Percentiles rank a stretch among this genome's conserved stretches.
These are phyloP conservation scores for Eledone cirrhosa DNA, from an alignment of 2,888 invertebrate genomes.

Conservation along the genomic window DNA sequence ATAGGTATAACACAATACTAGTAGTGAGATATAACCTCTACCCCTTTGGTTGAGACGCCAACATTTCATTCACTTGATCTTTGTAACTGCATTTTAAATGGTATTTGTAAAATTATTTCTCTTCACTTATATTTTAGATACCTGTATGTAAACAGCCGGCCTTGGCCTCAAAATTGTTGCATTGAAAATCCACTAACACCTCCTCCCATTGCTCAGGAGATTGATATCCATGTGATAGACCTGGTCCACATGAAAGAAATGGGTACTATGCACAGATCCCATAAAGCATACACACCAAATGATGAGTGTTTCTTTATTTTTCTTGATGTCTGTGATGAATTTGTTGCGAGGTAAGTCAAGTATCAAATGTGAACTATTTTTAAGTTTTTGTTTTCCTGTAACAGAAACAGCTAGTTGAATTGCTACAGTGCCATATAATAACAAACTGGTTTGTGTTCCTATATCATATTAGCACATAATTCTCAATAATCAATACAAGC, in stretches of 20 bases:
- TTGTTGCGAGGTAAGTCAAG: conserved; percentile 78
- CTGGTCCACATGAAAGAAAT: conserved; percentile 78
- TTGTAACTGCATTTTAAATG: too few species aligned
- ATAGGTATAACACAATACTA: too few species aligned
- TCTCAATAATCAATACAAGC: too few species aligned
- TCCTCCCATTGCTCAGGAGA: conserved; percentile 86
- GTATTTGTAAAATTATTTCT: not conserved
- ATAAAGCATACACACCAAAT: conserved; percentile 84
- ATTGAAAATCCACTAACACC: conserved; percentile 81
- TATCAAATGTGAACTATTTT: not conserved
- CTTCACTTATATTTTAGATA: conserved; percentile 67
- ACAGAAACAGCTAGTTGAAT: not conserved
- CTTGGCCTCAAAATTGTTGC: conserved; percentile 81
- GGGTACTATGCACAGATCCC: conserved; percentile 80
- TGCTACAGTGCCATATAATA: not conserved
- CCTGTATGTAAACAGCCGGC: conserved; percentile 83
- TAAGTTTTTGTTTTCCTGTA: not conserved
- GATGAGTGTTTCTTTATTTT: conserved; percentile 88
- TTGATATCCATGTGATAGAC: conserved; percentile 87
- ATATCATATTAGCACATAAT: too few species aligned
- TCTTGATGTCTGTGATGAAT: conserved; percentile 82
- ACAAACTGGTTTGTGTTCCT: too few species aligned
- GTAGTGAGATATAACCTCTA: too few species aligned
- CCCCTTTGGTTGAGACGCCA: too few species aligned
- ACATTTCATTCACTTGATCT: too few species aligned